These are phyloP conservation scores for Drosophila falleni DNA, from an alignment of 2,888 invertebrate species.

Conservation along the genomic window DNA sequence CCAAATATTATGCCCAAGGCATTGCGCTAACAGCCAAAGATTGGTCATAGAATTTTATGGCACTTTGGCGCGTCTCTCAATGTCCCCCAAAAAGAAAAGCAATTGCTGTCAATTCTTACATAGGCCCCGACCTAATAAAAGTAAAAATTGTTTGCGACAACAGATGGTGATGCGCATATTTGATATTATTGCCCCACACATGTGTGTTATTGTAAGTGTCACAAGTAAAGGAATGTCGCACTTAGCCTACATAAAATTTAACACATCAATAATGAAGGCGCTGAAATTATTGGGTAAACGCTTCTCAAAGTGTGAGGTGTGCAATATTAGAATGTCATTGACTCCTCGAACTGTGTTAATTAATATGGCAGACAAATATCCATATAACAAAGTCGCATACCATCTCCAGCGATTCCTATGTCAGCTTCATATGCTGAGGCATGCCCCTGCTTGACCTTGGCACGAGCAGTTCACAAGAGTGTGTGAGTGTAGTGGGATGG, in stretches of 20 bases:
- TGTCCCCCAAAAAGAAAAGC: conserved; percentile 47
- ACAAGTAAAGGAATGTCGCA: conserved; percentile 50
- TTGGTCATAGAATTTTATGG: conserved; percentile 74
- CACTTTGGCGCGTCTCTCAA: conserved; percentile 59
- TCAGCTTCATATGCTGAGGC: conserved; percentile 12
- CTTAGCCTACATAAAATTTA: conserved; percentile 65
- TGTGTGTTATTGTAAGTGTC: conserved; percentile 21
- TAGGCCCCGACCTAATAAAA: conserved; percentile 63
- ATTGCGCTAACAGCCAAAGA: conserved; percentile 72
- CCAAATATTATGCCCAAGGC: conserved; percentile 66
- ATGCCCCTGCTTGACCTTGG: conserved; percentile 51
- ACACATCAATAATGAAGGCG: conserved; percentile 62
- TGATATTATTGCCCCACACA: conserved; percentile 61
- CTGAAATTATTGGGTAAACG: conserved; percentile 38
- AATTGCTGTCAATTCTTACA: conserved; percentile 76
- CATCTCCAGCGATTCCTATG: conserved; percentile 8
- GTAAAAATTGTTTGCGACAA: conserved; percentile 60
- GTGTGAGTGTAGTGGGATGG: background rate
- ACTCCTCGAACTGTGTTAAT: conserved; percentile 54
- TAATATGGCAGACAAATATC: conserved; percentile 52
- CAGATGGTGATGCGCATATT: conserved; percentile 76
- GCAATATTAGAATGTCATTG: conserved; percentile 30
- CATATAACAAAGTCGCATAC: conserved; percentile 20
- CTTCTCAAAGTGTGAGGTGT: conserved; percentile 16
- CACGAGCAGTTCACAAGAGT: background rate